Evolutionary conservation across 1,140 invertebrate genomes (phyloP).

Genomic region (Macrotrachela quadricornifera): DNA sequence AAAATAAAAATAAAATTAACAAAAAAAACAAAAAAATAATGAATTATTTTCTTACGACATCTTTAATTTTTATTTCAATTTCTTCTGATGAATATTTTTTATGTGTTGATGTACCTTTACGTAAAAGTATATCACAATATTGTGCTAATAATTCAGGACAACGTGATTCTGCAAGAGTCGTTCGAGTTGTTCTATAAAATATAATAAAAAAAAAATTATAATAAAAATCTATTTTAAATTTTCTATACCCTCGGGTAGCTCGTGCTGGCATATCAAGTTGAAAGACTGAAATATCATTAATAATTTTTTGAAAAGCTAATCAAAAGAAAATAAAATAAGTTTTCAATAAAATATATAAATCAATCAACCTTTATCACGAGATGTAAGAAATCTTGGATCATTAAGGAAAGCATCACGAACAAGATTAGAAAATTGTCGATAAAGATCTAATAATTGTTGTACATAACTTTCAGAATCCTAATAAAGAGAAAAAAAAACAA

Average conservation of each 20-base stretch:
- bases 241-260: slow-evolving; percentile 2
- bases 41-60: slow-evolving; percentile 44
- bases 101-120: slow-evolving; percentile 51
- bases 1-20: no score
- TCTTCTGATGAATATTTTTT: slow-evolving; percentile 90
- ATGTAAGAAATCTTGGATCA: slow-evolving; percentile 87
- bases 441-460: slow-evolving; percentile 73
- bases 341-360: not conserved
- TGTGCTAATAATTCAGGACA: slow-evolving; percentile 95
- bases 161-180: slow-evolving; percentile 50
- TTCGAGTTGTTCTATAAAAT: no score
- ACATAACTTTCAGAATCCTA: slow-evolving; percentile 97
- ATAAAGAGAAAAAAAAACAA: no score
- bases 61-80: slow-evolving; percentile 65
- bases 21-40: no score
- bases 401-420: slow-evolving; percentile 84
- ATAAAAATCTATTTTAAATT: no score
- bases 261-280: slow-evolving; percentile 45
- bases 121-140: slow-evolving; percentile 96
- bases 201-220: no score
- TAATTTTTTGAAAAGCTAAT: slow-evolving; percentile 75
- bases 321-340: slow-evolving; percentile 11
- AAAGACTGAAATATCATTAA: slow-evolving; percentile 94
- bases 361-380: slow-evolving; percentile 56
- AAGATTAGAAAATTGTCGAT: slow-evolving; percentile 68